These are phyloP conservation scores for Sprattus sprattus DNA, from an alignment of 2,113 vertebrate genomes.

Conservation along the genomic window DNA sequence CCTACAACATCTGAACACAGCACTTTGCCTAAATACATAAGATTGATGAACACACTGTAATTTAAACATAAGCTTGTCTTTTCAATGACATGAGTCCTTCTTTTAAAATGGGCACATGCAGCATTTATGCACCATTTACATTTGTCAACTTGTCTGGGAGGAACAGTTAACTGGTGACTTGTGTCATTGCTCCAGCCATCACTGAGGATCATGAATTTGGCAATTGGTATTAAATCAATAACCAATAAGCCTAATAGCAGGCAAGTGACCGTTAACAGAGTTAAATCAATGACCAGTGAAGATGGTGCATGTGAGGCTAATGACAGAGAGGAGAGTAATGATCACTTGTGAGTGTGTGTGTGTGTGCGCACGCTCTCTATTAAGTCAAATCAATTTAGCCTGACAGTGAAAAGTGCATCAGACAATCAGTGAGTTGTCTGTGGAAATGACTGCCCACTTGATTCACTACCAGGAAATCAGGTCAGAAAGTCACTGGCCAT, in stretches of 20 bases:
- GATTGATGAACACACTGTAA: too few species aligned
- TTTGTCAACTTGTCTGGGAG: too few species aligned
- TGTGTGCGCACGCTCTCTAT: not conserved
- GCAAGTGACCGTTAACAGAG: not conserved
- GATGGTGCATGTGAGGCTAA: not conserved
- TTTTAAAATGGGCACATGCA: not conserved
- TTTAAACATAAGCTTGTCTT: not conserved
- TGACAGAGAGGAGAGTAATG: not conserved
- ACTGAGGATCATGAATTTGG: not conserved
- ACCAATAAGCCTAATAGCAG: not conserved
- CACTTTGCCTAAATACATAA: too few species aligned
- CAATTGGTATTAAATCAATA: not conserved
- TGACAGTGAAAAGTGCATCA: not conserved
- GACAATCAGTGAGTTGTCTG: not conserved
- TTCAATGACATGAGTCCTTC: too few species aligned
- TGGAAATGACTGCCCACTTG: not conserved
- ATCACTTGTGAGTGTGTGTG: not conserved
- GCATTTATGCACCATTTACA: not conserved
- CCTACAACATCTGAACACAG: not conserved
- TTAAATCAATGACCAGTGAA: not conserved
- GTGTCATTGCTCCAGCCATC: not conserved
- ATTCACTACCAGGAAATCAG: not conserved
- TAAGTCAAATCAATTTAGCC: not conserved
- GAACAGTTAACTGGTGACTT: too few species aligned
- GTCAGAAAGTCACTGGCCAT: not conserved